Percentiles rank a stretch among this genome's conserved stretches.
phyloP scores from a whole-genome alignment of 2,113 vertebrate genomes.

The Daboia siamensis region DNA sequence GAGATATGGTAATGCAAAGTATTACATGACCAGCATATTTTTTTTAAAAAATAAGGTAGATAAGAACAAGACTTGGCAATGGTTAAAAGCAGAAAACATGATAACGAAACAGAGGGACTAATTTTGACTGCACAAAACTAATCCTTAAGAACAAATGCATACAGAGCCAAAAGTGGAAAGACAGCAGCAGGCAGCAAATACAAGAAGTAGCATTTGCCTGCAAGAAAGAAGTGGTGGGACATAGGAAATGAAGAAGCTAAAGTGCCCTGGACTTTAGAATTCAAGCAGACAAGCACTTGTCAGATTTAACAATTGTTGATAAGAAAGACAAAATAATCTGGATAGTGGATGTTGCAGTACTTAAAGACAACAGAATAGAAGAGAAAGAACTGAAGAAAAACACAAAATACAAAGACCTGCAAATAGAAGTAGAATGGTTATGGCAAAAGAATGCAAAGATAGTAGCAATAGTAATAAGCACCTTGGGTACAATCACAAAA shows the following conservation, averaged over 20 bases:
- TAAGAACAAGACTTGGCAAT: background rate
- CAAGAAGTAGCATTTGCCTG: background rate
- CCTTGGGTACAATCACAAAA: background rate
- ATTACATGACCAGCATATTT: background rate
- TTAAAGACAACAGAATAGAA: background rate
- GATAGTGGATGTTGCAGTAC: background rate
- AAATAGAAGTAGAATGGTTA: background rate
- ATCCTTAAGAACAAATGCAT: background rate
- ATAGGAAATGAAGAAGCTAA: background rate
- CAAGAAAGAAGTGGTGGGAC: background rate
- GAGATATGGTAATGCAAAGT: background rate
- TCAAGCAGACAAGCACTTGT: background rate
- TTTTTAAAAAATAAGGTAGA: too few relatives aligned
- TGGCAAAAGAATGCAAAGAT: background rate
- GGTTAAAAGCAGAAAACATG: background rate
- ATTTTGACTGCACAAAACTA: background rate
- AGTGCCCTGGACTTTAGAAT: background rate
- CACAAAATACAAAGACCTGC: background rate
- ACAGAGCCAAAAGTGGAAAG: background rate
- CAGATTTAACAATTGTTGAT: background rate
- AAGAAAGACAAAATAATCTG: background rate
- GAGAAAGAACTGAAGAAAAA: background rate
- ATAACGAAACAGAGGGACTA: background rate
- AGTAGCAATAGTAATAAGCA: background rate
- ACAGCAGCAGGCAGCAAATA: background rate